phyloP scores from a whole-genome alignment of 2,113 vertebrate species.

The Vidua chalybeata region DNA sequence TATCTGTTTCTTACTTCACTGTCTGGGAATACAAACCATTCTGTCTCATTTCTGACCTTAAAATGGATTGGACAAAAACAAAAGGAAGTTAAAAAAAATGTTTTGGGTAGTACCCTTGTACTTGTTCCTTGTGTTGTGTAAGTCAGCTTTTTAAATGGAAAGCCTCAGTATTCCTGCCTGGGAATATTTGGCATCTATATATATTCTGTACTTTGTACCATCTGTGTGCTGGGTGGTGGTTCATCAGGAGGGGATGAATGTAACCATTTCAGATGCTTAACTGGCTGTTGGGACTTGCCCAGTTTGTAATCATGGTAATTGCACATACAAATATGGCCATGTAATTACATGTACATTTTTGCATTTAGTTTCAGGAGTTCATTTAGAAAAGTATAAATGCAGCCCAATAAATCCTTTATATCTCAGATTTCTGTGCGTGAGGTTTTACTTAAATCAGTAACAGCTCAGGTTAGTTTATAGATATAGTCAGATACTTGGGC shows the following conservation, averaged over 20 bases:
- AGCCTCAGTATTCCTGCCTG: background rate
- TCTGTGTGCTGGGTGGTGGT: background rate
- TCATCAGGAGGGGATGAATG: conserved; percentile 24
- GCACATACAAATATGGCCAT: background rate
- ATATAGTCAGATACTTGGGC: background rate
- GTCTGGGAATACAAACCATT: conserved; percentile 50
- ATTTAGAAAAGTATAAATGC: background rate
- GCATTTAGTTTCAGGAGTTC: conserved; percentile 32
- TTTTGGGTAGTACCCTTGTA: background rate
- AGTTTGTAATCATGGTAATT: conserved; percentile 59
- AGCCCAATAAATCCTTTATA: conserved; percentile 21
- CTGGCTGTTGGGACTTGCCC: conserved; percentile 30
- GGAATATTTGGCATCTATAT: background rate
- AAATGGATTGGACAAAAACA: conserved; percentile 15
- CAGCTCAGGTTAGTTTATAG: background rate
- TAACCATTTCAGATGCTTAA: conserved; percentile 39
- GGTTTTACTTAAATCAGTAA: background rate
- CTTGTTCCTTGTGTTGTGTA: background rate
- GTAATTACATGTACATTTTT: conserved; percentile 50
- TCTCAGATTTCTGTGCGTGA: background rate
- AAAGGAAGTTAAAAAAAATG: background rate
- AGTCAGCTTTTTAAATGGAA: background rate
- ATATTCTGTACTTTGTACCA: background rate
- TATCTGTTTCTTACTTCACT: conserved; percentile 56
- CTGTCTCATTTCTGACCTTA: conserved; percentile 47